Conservation (phyloP, 2,888 invertebrate genomes). For the Ctena decussata region DNA sequence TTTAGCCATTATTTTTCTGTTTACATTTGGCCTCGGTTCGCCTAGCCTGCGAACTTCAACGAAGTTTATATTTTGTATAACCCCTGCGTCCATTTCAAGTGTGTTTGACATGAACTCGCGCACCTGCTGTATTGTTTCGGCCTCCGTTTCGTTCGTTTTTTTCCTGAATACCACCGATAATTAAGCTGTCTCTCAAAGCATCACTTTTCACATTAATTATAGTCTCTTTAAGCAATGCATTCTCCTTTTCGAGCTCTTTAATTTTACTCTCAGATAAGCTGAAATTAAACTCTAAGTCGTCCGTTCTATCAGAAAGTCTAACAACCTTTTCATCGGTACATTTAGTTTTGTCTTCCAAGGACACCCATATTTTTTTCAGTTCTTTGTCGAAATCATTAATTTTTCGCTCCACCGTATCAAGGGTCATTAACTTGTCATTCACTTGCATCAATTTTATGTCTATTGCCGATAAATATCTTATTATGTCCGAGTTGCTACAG, state of each 20-base stretch:
- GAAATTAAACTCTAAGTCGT: no score
- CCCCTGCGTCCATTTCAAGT: not conserved
- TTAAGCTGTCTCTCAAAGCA: not conserved
- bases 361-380: no score
- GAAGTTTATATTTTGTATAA: not conserved
- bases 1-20: slow-evolving; percentile 1
- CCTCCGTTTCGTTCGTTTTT: not conserved
- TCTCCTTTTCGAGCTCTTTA: not conserved
- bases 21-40: not conserved
- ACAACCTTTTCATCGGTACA: no score
- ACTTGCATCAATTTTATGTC: no score
- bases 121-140: not conserved
- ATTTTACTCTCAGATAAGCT: no score
- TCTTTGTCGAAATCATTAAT: no score
- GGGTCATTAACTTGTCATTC: no score
- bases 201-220: not conserved
- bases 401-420: no score
- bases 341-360: no score
- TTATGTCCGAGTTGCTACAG: no score
- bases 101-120: not conserved
- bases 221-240: not conserved
- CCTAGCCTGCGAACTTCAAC: not conserved
- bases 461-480: no score
- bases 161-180: not conserved
- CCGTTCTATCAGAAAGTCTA: no score